These are phyloP conservation scores for Exephanes ischioxanthus DNA, from an alignment of 2,888 invertebrate genomes.

Conservation along the genomic window DNA sequence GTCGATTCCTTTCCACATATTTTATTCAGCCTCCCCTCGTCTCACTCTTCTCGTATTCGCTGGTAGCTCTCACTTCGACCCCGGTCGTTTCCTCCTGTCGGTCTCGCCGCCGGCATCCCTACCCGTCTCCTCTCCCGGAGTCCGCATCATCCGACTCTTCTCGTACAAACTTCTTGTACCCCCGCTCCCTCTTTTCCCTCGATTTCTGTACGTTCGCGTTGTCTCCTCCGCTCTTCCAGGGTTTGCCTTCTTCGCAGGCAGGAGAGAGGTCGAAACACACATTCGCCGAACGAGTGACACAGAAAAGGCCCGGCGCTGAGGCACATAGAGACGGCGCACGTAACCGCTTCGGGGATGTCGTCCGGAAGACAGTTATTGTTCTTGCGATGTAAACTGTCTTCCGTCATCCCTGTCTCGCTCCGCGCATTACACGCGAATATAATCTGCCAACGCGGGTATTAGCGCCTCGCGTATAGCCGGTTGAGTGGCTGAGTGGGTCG, in stretches of 20 bases:
- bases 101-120: constrained; percentile 46
- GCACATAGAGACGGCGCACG: not conserved
- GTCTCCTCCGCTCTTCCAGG: not conserved
- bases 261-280: not conserved
- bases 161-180: constrained; percentile 36
- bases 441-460: constrained; percentile 57
- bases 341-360: not conserved
- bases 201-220: constrained; percentile 35
- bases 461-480: constrained; percentile 29
- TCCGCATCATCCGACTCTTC: constrained; percentile 34
- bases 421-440: constrained; percentile 59
- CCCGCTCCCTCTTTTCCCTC: constrained; percentile 22
- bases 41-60: constrained; percentile 49
- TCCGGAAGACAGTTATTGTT: constrained; percentile 61
- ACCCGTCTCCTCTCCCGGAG: constrained; percentile 38
- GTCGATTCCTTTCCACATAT: constrained; percentile 69
- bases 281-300: not conserved
- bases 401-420: constrained; percentile 41
- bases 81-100: constrained; percentile 61
- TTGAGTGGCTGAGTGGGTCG: constrained; percentile 4
- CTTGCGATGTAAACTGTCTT: constrained; percentile 8
- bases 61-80: constrained; percentile 54
- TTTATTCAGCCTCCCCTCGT: constrained; percentile 59
- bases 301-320: not conserved
- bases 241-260: not conserved